Evolutionary conservation across 2,888 invertebrate genomes (phyloP).

Genomic region (Amorpha juglandis): DNA sequence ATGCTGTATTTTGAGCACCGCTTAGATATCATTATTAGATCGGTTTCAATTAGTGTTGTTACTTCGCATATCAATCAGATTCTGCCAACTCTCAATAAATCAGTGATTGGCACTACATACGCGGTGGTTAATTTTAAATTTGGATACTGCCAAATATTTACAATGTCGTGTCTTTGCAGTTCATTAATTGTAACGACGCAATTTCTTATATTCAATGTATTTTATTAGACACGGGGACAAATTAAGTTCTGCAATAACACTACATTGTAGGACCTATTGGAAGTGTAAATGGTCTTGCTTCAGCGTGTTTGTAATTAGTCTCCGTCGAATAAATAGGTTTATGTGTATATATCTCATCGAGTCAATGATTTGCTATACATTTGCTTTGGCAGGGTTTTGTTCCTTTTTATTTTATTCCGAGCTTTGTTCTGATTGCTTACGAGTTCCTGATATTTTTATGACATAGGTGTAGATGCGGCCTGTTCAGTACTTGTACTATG

Average conservation of each 20-base stretch:
- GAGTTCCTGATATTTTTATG: constrained; percentile 7
- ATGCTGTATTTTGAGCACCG: constrained; percentile 64
- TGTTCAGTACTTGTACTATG: neutral
- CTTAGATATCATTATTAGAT: constrained; percentile 52
- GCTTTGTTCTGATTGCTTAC: constrained; percentile 10
- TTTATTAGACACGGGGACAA: constrained; percentile 12
- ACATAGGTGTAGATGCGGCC: neutral
- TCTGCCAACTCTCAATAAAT: constrained; percentile 3
- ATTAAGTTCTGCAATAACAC: constrained; percentile 20
- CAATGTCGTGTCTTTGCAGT: constrained; percentile 25
- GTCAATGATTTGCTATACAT: constrained; percentile 10
- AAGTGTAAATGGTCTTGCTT: constrained; percentile 27
- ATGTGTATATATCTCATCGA: neutral
- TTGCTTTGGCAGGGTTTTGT: constrained; percentile 23
- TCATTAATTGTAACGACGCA: constrained; percentile 10
- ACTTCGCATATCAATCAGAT: constrained; percentile 4
- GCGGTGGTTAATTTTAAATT: constrained; percentile 10
- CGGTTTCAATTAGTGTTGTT: constrained; percentile 40
- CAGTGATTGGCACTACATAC: constrained; percentile 21
- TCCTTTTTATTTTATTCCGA: neutral
- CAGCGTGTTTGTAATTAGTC: constrained; percentile 23
- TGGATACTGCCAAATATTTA: constrained; percentile 11
- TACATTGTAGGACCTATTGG: constrained; percentile 26
- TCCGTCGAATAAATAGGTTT: constrained; percentile 4
- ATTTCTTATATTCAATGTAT: neutral